phyloP scores from a whole-genome alignment of 1,140 invertebrate species.

The Drosophila aff. region DNA sequence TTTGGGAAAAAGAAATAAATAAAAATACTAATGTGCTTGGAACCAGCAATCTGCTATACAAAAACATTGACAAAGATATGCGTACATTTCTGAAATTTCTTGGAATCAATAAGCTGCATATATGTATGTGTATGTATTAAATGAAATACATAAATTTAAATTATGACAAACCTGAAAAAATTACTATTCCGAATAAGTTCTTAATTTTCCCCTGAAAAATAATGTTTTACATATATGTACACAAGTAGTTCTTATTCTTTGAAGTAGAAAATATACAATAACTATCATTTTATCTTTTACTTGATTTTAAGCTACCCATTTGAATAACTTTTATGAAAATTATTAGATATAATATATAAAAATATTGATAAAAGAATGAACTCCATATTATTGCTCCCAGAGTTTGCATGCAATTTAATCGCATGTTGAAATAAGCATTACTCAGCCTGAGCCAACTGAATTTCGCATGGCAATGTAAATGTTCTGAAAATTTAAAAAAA shows the following conservation, averaged over 20 bases:
- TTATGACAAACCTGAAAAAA: neutral
- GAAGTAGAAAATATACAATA: no score
- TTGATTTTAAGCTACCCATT: no score
- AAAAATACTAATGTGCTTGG: neutral
- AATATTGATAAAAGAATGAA: no score
- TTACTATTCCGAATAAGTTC: neutral
- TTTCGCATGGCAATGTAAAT: constrained; percentile 12
- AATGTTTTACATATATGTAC: no score
- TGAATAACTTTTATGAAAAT: no score
- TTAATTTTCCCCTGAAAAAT: neutral
- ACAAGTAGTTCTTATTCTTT: no score
- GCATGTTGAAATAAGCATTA: neutral
- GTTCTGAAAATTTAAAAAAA: neutral
- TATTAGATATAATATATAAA: no score
- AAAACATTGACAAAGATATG: no score
- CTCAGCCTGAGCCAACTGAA: neutral
- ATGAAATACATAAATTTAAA: neutral
- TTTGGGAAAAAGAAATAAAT: neutral
- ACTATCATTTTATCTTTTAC: no score
- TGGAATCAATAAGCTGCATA: no score
- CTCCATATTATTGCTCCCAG: no score
- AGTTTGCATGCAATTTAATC: neutral
- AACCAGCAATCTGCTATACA: neutral
- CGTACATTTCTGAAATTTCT: neutral
- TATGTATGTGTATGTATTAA: neutral